Conservation (phyloP, 2,888 invertebrate genomes). For the Hydrotaea cyrtoneurina region DNA sequence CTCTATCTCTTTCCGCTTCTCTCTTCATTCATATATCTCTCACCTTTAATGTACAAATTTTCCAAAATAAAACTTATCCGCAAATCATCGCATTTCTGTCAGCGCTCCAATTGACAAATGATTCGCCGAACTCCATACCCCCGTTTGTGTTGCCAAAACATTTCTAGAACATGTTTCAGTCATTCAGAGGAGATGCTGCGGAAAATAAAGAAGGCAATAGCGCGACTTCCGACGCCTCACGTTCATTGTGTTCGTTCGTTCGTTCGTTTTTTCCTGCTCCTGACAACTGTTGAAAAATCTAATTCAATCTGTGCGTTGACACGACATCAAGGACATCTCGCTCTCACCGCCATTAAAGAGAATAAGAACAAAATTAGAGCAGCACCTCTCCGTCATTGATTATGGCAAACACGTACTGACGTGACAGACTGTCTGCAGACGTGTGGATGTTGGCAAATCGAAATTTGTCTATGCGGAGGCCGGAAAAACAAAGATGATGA, state of each 20-base stretch:
- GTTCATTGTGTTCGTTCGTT: background rate
- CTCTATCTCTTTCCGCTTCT: too few species aligned
- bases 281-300: slow-evolving; percentile 33
- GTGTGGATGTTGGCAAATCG: background rate
- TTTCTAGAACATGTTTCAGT: background rate
- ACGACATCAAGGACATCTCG: slow-evolving; percentile 2
- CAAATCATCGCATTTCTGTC: background rate
- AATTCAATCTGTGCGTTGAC: slow-evolving; percentile 25
- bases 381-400: slow-evolving; percentile 2
- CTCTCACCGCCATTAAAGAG: background rate
- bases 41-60: too few species aligned
- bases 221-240: background rate
- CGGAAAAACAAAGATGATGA: background rate
- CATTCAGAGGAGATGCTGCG: background rate
- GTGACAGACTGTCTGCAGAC: slow-evolving; percentile 8
- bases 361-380: background rate
- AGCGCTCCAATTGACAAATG: background rate
- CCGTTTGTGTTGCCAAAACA: background rate
- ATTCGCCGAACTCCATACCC: background rate
- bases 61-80: background rate
- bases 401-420: slow-evolving; percentile 23
- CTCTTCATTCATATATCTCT: too few species aligned
- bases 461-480: background rate
- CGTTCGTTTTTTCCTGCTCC: background rate
- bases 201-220: background rate